phyloP scores from a whole-genome alignment of 2,888 invertebrate genomes.

The Clusia tigrina region DNA sequence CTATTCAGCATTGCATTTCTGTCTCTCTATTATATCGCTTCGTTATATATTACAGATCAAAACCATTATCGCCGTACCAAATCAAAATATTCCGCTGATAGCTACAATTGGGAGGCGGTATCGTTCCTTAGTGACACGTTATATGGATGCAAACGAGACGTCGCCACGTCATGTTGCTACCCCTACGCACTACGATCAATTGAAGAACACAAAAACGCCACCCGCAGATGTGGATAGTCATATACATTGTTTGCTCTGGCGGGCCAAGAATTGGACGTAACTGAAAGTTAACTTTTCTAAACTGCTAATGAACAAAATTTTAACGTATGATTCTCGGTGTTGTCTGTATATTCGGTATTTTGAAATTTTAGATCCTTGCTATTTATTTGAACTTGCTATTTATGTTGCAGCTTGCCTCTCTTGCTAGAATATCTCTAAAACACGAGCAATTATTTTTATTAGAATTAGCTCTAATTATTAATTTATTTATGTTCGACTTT shows the following conservation, averaged over 20 bases:
- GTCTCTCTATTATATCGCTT: too few relatives aligned
- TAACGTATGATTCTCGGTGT: too few relatives aligned
- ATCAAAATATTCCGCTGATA: slow-evolving; percentile 66
- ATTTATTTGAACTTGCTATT: too few relatives aligned
- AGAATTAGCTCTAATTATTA: too few relatives aligned
- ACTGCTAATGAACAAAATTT: too few relatives aligned
- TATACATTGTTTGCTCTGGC: slow-evolving; percentile 62
- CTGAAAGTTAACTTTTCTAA: slow-evolving; percentile 6
- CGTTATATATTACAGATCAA: slow-evolving; percentile 66
- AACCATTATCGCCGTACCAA: slow-evolving; percentile 70
- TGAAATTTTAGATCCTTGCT: too few relatives aligned
- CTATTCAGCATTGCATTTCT: background rate
- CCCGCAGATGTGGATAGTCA: slow-evolving; percentile 58
- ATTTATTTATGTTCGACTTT: slow-evolving; percentile 12
- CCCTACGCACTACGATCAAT: slow-evolving; percentile 48
- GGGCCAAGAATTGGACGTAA: slow-evolving; percentile 62
- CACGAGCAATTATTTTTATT: too few relatives aligned
- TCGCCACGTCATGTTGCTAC: slow-evolving; percentile 34
- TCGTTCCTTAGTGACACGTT: slow-evolving; percentile 75
- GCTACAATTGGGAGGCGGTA: slow-evolving; percentile 87
- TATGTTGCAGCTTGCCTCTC: too few relatives aligned
- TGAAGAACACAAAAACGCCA: slow-evolving; percentile 41
- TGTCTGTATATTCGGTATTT: too few relatives aligned
- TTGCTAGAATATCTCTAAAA: too few relatives aligned
- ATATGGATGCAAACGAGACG: slow-evolving; percentile 66